Conservation (phyloP, 2,888 invertebrate species). For the Geophilus truncorum region DNA sequence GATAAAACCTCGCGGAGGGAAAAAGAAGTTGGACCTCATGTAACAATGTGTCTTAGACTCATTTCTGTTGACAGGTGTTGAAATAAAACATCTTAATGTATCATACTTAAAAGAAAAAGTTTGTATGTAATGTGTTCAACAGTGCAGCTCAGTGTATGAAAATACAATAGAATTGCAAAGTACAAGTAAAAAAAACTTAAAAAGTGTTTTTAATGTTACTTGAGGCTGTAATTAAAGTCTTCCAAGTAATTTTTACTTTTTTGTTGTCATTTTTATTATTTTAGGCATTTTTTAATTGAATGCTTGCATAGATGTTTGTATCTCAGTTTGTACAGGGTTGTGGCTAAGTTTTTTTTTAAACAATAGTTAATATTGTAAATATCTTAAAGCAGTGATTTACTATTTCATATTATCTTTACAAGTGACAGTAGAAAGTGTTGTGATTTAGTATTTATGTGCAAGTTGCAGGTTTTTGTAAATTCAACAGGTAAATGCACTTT, state of each 20-base stretch:
- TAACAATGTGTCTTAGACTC: neutral
- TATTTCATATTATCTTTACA: neutral
- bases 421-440: neutral
- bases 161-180: neutral
- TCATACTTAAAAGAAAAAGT: neutral
- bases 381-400: neutral
- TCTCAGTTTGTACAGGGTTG: neutral
- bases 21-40: conserved; percentile 22
- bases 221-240: neutral
- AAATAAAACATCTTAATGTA: neutral
- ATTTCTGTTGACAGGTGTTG: neutral
- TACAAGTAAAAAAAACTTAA: neutral
- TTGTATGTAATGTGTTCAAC: neutral
- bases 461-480: neutral
- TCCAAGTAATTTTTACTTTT: neutral
- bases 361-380: neutral
- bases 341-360: neutral
- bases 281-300: neutral
- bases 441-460: conserved; percentile 4
- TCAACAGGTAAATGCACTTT: neutral
- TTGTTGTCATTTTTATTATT: neutral
- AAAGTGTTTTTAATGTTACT: neutral
- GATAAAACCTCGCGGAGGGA: conserved; percentile 71
- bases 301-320: neutral
- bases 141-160: conserved; percentile 4